phyloP scores from a whole-genome alignment of 2,797 vertebrate genomes.

The Oreochromis grahami region DNA sequence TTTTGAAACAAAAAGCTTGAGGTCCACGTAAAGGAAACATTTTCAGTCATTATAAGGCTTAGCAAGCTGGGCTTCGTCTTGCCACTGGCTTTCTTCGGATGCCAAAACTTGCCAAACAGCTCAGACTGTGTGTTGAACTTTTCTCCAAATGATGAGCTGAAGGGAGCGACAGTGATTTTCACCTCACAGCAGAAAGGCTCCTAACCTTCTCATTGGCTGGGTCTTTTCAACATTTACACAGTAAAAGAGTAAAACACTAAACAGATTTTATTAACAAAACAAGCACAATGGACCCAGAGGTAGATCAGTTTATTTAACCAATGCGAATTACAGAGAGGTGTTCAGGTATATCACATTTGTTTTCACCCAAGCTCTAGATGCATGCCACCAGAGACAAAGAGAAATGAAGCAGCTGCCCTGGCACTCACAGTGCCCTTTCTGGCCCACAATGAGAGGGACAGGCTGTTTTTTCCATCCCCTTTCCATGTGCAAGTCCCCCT shows the following conservation, averaged over 20 bases:
- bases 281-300: not conserved
- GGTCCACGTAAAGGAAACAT: not conserved
- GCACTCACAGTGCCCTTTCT: not conserved
- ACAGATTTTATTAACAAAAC: not conserved
- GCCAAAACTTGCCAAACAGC: not conserved
- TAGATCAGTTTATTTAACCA: not conserved
- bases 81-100: not conserved
- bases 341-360: not conserved
- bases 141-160: not conserved
- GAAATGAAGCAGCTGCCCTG: not conserved
- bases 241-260: not conserved
- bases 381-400: not conserved
- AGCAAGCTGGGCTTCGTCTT: accelerated
- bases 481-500: not conserved
- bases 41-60: not conserved
- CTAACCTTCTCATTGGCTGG: not conserved
- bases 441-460: not conserved
- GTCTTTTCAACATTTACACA: not conserved
- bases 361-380: not conserved
- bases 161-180: not conserved
- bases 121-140: not conserved
- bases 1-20: not conserved
- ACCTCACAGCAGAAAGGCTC: not conserved
- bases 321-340: not conserved
- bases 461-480: not conserved